Evolutionary conservation across 2,797 vertebrate genomes (phyloP).

Genomic region (Sphenodon punctatus): DNA sequence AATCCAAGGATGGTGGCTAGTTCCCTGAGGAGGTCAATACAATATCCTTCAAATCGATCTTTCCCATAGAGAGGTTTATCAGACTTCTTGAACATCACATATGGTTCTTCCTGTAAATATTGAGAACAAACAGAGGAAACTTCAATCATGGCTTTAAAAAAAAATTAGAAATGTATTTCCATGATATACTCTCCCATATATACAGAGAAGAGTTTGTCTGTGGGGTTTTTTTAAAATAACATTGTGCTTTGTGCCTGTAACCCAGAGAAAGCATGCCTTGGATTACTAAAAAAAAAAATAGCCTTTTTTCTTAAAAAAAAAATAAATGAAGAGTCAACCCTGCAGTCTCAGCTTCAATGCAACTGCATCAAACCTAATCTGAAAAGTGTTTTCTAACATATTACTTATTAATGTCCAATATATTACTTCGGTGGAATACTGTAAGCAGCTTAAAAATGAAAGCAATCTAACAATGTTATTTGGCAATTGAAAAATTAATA

Average conservation of each 20-base stretch:
- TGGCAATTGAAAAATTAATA: not conserved
- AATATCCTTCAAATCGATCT: conserved; percentile 96
- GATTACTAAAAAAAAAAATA: not conserved
- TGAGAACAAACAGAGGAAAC: conserved; percentile 2
- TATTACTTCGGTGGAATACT: not conserved
- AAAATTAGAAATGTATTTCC: not conserved
- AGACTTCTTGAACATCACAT: conserved; percentile 98
- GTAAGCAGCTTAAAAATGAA: not conserved
- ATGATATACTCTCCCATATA: not conserved
- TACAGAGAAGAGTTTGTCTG: not conserved
- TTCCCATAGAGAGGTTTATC: conserved; percentile 97
- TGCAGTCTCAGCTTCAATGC: accelerated
- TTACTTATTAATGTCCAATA: not conserved
- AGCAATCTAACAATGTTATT: not conserved
- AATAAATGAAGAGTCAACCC: not conserved
- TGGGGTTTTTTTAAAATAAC: not conserved
- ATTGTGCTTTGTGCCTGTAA: not conserved
- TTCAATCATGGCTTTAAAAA: not conserved
- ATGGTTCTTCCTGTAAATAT: conserved; percentile 91
- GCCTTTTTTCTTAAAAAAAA: not conserved
- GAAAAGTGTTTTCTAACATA: not conserved
- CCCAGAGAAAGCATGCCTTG: not conserved
- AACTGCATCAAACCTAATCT: not conserved
- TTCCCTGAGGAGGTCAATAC: conserved; percentile 94
- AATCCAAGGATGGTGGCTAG: conserved; percentile 95